Percentiles rank a stretch among this genome's conserved stretches.
phyloP scores from a whole-genome alignment of 2,113 vertebrate genomes.

The Delphinapterus leucas region DNA sequence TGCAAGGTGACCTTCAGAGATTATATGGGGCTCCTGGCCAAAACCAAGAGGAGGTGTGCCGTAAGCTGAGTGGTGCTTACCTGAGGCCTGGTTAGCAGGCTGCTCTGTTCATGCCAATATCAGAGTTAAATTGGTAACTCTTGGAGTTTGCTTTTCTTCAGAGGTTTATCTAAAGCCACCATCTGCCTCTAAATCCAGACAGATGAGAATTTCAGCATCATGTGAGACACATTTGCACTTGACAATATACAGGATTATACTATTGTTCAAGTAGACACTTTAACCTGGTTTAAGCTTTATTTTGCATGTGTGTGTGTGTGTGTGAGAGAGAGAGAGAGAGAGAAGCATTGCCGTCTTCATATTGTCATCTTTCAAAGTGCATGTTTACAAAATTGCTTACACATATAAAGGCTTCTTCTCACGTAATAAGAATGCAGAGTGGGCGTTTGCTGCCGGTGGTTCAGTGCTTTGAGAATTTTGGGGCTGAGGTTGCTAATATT shows the following conservation, averaged over 20 bases:
- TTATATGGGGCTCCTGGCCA: not conserved
- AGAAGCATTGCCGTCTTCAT: not conserved
- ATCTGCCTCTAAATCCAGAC: not conserved
- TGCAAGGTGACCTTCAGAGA: not conserved
- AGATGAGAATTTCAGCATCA: not conserved
- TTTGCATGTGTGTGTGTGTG: not conserved
- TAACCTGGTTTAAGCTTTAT: not conserved
- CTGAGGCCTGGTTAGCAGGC: not conserved
- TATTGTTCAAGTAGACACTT: not conserved
- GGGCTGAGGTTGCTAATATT: not conserved
- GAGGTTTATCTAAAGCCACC: not conserved
- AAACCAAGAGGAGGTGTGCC: not conserved
- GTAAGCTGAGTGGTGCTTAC: not conserved
- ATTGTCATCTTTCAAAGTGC: not conserved
- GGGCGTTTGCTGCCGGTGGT: not conserved
- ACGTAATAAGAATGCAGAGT: not conserved
- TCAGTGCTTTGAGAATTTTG: not conserved
- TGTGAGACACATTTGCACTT: conserved; percentile 15
- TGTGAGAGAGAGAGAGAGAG: too few relatives aligned
- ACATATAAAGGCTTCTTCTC: not conserved
- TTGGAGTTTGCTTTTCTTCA: not conserved
- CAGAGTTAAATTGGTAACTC: not conserved
- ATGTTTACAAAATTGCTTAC: not conserved
- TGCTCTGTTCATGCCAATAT: not conserved
- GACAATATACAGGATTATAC: not conserved